phyloP scores from a whole-genome alignment of 2,797 vertebrate genomes.

The Pithecia hirsuta region DNA sequence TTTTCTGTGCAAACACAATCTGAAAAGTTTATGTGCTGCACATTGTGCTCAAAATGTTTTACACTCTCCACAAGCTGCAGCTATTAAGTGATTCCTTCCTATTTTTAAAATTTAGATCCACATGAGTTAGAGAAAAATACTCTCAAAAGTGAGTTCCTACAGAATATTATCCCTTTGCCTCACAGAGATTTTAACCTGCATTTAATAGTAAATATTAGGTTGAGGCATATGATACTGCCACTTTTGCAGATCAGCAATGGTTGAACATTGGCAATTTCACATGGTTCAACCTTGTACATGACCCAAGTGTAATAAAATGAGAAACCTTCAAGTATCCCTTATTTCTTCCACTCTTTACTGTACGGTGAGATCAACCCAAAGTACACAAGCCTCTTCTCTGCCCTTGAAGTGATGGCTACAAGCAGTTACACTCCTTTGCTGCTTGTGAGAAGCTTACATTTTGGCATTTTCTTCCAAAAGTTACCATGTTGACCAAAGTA shows the following conservation, averaged over 20 bases:
- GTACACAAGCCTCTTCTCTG: conserved; percentile 69
- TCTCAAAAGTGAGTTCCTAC: conserved; percentile 66
- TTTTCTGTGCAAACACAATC: conserved; percentile 81
- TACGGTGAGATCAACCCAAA: conserved; percentile 64
- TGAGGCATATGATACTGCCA: background rate
- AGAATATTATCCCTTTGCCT: conserved; percentile 45
- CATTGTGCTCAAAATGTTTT: conserved; percentile 83
- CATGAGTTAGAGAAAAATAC: conserved; percentile 71
- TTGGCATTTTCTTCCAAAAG: conserved; percentile 60
- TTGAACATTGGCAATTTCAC: background rate
- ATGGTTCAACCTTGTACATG: background rate
- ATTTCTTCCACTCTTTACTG: conserved; percentile 61
- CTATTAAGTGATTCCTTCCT: conserved; percentile 78
- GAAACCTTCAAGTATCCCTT: conserved; percentile 42
- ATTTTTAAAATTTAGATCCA: conserved; percentile 79
- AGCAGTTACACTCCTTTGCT: conserved; percentile 38
- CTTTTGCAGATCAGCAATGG: background rate
- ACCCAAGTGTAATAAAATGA: conserved; percentile 43
- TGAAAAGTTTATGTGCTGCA: conserved; percentile 80
- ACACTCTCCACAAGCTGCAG: conserved; percentile 78
- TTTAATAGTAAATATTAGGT: background rate
- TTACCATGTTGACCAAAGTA: conserved; percentile 35
- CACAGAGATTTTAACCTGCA: background rate
- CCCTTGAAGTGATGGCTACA: conserved; percentile 44
- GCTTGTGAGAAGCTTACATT: conserved; percentile 61